Evolutionary conservation across 2,797 vertebrate genomes (phyloP), one percentile per base, ranked within the genome.

Genomic region (Macrochelys suwanniensis): DNA sequence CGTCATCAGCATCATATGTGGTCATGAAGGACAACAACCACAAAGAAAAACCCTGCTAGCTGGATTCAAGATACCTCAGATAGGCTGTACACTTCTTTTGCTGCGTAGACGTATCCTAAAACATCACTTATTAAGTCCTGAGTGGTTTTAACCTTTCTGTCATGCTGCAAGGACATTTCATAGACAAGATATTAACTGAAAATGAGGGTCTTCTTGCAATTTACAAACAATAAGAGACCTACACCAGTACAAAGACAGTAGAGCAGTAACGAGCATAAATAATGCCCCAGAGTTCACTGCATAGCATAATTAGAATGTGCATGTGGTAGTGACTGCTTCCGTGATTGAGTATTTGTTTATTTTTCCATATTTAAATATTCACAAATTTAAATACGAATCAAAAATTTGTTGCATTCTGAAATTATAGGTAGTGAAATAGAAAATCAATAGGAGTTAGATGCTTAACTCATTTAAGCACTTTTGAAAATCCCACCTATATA

Each of bases 311-410:
- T 37, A 21, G n/a, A 11, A 37, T 1, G 33, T 65, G 19, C 5
- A 1, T 5, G 54, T 5, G 45, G n/a, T 47, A 3, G n/a, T n/a
- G 17, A 28, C 3, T 49, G 5, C n/a, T 87, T 84, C 25, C 11
- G 2, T 19, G 7, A 71, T 17, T 49, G 47, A 49, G 47, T 7
- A 3, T 10, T 61, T 0, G 2, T 51, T 84, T 71, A 19, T 37
- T 37, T 91, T 81, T 42, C 61, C 42, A 11, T 81, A 59, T 37
- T 47, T 23, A 23, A 15, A 0, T 65, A 1, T 16, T 71, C 1
- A 31, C 77, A 68, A 49, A 9, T n/a, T 57, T 21, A 23, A 26
- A 19, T n/a, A 25, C 23, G 33, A n/a, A 37, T 71, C n/a, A 71
- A 71, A 71, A n/a, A 37, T 21, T 23, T 71, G 15, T 71, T 49